Percentiles rank a stretch among this genome's conserved stretches.
phyloP scores from a whole-genome alignment of 2,888 invertebrate species.

The Troilus luridus region DNA sequence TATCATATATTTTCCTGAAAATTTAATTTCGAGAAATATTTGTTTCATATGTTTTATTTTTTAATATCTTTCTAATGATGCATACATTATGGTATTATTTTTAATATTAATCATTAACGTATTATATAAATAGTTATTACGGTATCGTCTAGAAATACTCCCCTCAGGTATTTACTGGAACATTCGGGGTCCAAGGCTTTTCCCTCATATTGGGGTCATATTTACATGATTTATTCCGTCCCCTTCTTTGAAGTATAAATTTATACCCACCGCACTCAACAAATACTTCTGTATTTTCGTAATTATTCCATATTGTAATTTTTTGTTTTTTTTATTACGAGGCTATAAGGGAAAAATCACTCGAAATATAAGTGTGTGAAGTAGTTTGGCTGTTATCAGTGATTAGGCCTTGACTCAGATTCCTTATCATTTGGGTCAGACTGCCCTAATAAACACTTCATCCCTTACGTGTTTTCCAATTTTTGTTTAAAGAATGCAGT shows the following conservation, averaged over 20 bases:
- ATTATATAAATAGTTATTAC: neutral
- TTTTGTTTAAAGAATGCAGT: neutral
- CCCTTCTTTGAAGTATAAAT: neutral
- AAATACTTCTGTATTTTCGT: neutral
- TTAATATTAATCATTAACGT: neutral
- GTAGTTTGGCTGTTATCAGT: constrained; percentile 44
- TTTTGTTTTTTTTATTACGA: neutral
- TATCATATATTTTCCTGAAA: no score
- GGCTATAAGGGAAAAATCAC: neutral
- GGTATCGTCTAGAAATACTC: neutral
- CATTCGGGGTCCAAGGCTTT: constrained; percentile 44
- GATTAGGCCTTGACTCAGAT: constrained; percentile 55
- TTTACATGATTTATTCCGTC: constrained; percentile 54
- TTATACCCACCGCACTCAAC: neutral
- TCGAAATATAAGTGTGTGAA: neutral
- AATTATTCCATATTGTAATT: neutral
- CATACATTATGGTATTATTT: neutral
- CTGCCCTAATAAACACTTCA: constrained; percentile 55
- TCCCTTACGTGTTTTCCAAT: neutral
- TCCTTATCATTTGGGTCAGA: constrained; percentile 55
- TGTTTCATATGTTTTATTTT: no score
- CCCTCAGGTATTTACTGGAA: neutral
- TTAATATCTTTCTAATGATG: no score
- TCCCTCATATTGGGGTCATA: constrained; percentile 56
- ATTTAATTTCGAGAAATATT: no score